Evolutionary conservation across 2,113 vertebrate species (phyloP).

Genomic region (Oenanthe oenanthe): DNA sequence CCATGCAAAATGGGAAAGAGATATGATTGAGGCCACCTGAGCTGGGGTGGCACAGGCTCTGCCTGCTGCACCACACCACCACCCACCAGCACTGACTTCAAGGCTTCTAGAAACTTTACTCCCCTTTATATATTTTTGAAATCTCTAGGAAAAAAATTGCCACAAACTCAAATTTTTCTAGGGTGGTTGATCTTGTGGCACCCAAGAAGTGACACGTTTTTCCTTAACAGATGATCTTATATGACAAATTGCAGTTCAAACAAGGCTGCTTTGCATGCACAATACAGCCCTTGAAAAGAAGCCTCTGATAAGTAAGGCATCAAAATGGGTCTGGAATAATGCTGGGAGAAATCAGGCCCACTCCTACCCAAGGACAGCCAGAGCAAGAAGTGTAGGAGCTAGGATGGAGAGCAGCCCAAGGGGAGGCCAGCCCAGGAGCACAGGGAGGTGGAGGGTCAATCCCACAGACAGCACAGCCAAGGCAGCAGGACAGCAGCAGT

Average conservation of each 20-base stretch:
- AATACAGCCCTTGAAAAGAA: not conserved
- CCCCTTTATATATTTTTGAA: not conserved
- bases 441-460: not conserved
- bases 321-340: not conserved
- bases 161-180: not conserved
- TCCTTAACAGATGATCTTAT: not conserved
- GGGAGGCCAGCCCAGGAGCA: not conserved
- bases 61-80: not conserved
- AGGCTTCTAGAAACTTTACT: not conserved
- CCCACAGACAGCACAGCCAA: not conserved
- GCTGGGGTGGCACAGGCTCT: not conserved
- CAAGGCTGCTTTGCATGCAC: not conserved
- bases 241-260: not conserved
- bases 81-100: not conserved
- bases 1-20: not conserved
- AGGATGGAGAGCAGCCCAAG: not conserved
- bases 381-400: not conserved
- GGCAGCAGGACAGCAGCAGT: not conserved
- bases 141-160: not conserved
- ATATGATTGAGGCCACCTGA: fast-evolving
- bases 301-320: not conserved
- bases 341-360: not conserved
- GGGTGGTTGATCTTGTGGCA: not conserved
- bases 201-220: not conserved
- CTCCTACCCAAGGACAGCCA: not conserved